phyloP scores from a whole-genome alignment of 2,888 invertebrate genomes.

The Ptilodon capucinus region DNA sequence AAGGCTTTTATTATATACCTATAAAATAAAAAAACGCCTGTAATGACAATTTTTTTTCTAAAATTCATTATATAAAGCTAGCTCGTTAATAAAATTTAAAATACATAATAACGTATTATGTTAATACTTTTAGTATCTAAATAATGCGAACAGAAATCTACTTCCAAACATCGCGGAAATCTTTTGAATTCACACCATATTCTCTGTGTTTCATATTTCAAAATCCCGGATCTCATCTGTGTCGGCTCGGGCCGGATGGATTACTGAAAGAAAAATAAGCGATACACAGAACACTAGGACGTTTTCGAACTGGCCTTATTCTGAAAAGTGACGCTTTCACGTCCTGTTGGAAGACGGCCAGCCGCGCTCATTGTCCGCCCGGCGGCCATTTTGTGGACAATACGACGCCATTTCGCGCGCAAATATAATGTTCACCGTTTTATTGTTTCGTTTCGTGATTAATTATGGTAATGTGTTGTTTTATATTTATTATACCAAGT shows the following conservation, averaged over 20 bases:
- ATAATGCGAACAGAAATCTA: neutral
- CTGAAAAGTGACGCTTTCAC: neutral
- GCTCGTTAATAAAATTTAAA: no score
- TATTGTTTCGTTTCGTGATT: neutral
- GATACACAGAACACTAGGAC: constrained; percentile 1
- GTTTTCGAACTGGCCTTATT: neutral
- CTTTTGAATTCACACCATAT: neutral
- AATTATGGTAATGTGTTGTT: neutral
- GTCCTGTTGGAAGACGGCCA: constrained; percentile 3
- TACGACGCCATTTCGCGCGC: neutral
- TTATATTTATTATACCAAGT: neutral
- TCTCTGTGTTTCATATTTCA: neutral
- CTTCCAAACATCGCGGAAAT: neutral
- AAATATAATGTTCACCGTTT: neutral
- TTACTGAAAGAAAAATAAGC: constrained; percentile 1
- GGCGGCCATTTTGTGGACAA: constrained; percentile 1
- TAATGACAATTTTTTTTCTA: no score
- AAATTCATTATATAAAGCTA: no score
- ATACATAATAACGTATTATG: neutral
- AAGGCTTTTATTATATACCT: no score
- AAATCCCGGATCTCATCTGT: neutral
- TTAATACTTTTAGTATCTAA: neutral
- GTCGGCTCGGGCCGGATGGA: neutral
- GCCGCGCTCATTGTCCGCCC: neutral
- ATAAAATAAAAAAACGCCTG: no score